Evolutionary conservation across 1,140 invertebrate genomes (phyloP).

Genomic region (Heliothis subflexa): DNA sequence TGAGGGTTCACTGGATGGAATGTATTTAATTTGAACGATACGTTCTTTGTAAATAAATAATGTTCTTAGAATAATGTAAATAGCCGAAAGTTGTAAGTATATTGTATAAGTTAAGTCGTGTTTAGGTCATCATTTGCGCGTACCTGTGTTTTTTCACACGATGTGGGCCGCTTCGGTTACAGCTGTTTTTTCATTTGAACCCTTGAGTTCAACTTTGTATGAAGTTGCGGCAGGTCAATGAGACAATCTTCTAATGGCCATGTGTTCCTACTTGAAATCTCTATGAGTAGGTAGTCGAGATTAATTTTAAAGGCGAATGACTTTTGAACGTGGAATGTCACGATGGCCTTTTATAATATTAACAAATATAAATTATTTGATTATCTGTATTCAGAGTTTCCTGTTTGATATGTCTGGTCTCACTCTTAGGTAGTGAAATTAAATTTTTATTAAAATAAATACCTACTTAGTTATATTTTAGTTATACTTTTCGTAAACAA

Average conservation of each 20-base stretch:
- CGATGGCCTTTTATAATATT: neutral
- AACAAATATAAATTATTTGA: neutral
- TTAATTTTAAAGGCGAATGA: neutral
- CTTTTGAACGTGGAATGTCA: too few species aligned
- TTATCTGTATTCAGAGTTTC: too few species aligned
- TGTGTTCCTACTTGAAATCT: slow-evolving; percentile 44
- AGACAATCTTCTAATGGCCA: slow-evolving; percentile 35
- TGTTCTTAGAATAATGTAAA: neutral
- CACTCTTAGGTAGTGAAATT: too few species aligned
- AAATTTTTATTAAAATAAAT: too few species aligned
- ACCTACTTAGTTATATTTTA: too few species aligned
- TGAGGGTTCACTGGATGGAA: slow-evolving; percentile 23
- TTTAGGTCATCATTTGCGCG: slow-evolving; percentile 12
- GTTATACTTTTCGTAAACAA: neutral
- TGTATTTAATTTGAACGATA: slow-evolving; percentile 30
- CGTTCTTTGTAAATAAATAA: slow-evolving; percentile 8
- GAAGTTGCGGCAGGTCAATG: slow-evolving; percentile 21
- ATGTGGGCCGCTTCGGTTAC: neutral
- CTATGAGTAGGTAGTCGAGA: neutral
- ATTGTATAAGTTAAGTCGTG: slow-evolving; percentile 8
- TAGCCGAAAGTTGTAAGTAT: slow-evolving; percentile 31
- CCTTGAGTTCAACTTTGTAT: slow-evolving; percentile 28
- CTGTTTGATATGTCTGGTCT: too few species aligned
- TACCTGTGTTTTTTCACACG: slow-evolving; percentile 25
- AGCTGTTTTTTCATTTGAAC: slow-evolving; percentile 20